Base-by-base conservation (phyloP, 1,140 invertebrate genomes). In the Eriocheir sinensis region DNA sequence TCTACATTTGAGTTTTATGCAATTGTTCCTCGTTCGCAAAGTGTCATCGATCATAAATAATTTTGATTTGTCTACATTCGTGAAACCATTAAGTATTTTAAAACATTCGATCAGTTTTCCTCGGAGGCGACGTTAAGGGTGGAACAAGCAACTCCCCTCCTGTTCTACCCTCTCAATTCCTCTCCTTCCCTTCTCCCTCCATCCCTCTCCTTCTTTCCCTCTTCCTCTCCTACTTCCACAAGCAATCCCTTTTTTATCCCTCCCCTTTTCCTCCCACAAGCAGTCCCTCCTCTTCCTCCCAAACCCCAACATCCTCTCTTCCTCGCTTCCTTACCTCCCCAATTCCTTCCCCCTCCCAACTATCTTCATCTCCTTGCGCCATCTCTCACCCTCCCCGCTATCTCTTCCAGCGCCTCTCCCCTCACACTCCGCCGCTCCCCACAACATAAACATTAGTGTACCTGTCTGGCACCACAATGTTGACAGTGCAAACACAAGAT, bases 361-460 rank as follows among this genome's bases (percentile, higher is more conserved):
- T n/a, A 72, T 72, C 21, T 72, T n/a, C 12, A 21, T 3, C 27
- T n/a, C 60, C 60, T n/a, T n/a, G 3, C 6, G 2, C 1, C 60
- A 4, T 72, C 60, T n/a, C 12, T n/a, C n/a, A n/a, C n/a, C n/a
- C n/a, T n/a, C 60, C 27, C 60, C 27, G 6, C 0, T n/a, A 72
- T n/a, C 60, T 72, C 12, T n/a, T 72, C n/a, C 48, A 72, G 44
- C 44, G 15, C 44, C 44, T 48, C 44, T 15, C 44, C 44, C 15
- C n/a, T 12, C 27, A 21, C 21, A 6, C 60, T n/a, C 60, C n/a
- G 4, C 12, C 60, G 6, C 60, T 72, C 60, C 60, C 60, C 60
- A n/a, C 27, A 72, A 72, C 60, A 72, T 72, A 72, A 72, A 72
- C 60, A 72, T n/a, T 21, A n/a, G n/a, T 72, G 60, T 72, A 72